Evolutionary conservation across 2,888 invertebrate genomes (phyloP).

Genomic region (Latheticus oryzae): DNA sequence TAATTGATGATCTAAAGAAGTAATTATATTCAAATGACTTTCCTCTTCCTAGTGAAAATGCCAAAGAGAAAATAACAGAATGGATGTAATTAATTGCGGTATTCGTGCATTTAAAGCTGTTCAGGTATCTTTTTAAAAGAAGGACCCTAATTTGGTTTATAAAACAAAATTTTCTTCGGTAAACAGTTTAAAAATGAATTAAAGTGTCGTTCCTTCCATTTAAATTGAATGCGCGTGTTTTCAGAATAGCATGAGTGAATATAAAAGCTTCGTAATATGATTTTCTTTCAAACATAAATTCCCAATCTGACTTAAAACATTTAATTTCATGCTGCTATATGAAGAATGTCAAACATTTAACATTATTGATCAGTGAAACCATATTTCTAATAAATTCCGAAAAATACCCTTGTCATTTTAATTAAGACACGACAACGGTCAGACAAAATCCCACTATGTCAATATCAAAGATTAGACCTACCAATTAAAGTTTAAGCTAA

Average conservation of each 20-base stretch:
- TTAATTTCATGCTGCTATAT: conserved; percentile 19
- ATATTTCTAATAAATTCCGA: conserved; percentile 4
- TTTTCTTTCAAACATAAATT: conserved; percentile 23
- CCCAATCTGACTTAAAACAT: conserved; percentile 25
- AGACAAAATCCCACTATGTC: conserved; percentile 11
- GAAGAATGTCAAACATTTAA: conserved; percentile 8
- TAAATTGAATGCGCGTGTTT: conserved; percentile 32
- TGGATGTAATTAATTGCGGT: conserved; percentile 25
- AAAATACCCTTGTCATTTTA: conserved; percentile 7
- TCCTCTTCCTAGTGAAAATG: not conserved
- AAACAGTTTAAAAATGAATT: conserved; percentile 38
- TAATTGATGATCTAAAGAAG: too few relatives aligned
- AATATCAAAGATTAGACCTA: not conserved
- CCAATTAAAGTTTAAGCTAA: conserved; percentile 3
- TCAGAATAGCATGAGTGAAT: conserved; percentile 26
- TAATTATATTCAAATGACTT: too few relatives aligned
- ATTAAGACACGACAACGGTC: conserved; percentile 8
- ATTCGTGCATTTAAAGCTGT: conserved; percentile 16
- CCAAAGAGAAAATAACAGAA: too few relatives aligned
- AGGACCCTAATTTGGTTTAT: conserved; percentile 28
- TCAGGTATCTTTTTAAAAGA: conserved; percentile 21
- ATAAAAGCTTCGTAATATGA: conserved; percentile 28
- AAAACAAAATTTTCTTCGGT: conserved; percentile 33
- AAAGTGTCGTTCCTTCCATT: conserved; percentile 28
- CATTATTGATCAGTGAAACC: conserved; percentile 10